Evolutionary conservation across 2,888 invertebrate species (phyloP).

Genomic region (Troides aeacus): DNA sequence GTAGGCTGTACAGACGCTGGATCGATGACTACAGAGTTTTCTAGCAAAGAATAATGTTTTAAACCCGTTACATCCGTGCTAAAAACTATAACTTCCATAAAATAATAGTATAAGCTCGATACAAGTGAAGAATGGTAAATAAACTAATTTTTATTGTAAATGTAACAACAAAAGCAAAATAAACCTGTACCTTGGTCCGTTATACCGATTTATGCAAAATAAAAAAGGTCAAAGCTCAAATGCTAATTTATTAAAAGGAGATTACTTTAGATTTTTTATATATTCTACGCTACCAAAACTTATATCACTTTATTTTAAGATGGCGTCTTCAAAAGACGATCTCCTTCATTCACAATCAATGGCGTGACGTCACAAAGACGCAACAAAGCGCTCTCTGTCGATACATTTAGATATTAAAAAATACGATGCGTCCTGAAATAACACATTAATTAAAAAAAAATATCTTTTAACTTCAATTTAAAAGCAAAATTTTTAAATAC

Average conservation of each 20-base stretch:
- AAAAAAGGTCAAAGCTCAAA: slow-evolving; percentile 67
- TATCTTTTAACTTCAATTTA: not conserved
- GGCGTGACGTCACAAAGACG: slow-evolving; percentile 79
- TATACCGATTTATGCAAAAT: slow-evolving; percentile 82
- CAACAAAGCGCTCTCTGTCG: slow-evolving; percentile 60
- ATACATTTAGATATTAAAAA: slow-evolving; percentile 35
- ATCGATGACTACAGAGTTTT: slow-evolving; percentile 65
- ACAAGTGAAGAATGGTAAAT: slow-evolving; percentile 69
- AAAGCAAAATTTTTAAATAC: not conserved
- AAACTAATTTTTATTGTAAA: slow-evolving; percentile 63
- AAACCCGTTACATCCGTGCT: slow-evolving; percentile 34
- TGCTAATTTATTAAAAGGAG: slow-evolving; percentile 62
- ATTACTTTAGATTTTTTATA: slow-evolving; percentile 77
- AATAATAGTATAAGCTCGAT: slow-evolving; percentile 67
- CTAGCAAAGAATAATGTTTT: slow-evolving; percentile 39
- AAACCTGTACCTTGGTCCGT: slow-evolving; percentile 88
- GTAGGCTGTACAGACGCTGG: slow-evolving; percentile 60
- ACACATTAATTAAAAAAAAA: not conserved
- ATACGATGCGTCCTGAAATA: slow-evolving; percentile 36
- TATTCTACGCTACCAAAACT: slow-evolving; percentile 82
- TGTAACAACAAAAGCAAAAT: slow-evolving; percentile 69
- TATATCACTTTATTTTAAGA: slow-evolving; percentile 80
- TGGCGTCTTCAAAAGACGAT: slow-evolving; percentile 79
- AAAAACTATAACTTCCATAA: slow-evolving; percentile 43
- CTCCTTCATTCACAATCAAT: slow-evolving; percentile 73